phyloP scores from a whole-genome alignment of 2,113 vertebrate genomes.

The Bos javanicus region DNA sequence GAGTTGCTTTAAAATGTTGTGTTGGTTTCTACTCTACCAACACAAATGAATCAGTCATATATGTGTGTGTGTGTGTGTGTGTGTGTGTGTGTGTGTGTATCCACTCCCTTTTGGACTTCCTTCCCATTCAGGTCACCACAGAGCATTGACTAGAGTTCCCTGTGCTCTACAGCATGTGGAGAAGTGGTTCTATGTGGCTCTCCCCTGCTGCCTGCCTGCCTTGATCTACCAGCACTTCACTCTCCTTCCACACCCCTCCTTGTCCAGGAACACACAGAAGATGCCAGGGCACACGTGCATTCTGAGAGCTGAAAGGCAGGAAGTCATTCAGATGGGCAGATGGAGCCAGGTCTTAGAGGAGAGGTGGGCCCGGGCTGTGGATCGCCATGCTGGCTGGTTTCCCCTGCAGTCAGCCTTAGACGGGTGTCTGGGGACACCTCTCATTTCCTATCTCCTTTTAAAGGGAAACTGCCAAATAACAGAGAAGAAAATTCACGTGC shows the following conservation, averaged over 20 bases:
- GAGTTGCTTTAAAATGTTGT: not conserved
- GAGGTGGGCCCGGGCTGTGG: accelerated
- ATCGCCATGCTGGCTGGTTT: not conserved
- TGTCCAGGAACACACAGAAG: not conserved
- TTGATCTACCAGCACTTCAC: not conserved
- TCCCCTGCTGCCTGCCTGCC: not conserved
- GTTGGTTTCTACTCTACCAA: not conserved
- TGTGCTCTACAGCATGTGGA: too few species aligned
- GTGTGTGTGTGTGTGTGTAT: too few species aligned
- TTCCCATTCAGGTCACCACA: not conserved
- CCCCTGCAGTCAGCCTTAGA: not conserved
- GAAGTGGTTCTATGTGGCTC: accelerated
- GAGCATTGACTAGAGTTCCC: not conserved
- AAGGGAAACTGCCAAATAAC: not conserved
- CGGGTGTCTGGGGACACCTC: not conserved
- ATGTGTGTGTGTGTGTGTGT: accelerated
- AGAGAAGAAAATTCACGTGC: not conserved
- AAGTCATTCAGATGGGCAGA: too few species aligned
- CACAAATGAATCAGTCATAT: not conserved
- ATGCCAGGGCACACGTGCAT: not conserved
- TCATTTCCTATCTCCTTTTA: not conserved
- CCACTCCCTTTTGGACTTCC: not conserved
- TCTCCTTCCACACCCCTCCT: not conserved
- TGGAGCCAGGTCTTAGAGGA: not conserved
- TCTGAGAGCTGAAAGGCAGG: not conserved